These are phyloP conservation scores for Caenorhabditis angaria DNA, from an alignment of 2,888 invertebrate species.

Conservation along the genomic window DNA sequence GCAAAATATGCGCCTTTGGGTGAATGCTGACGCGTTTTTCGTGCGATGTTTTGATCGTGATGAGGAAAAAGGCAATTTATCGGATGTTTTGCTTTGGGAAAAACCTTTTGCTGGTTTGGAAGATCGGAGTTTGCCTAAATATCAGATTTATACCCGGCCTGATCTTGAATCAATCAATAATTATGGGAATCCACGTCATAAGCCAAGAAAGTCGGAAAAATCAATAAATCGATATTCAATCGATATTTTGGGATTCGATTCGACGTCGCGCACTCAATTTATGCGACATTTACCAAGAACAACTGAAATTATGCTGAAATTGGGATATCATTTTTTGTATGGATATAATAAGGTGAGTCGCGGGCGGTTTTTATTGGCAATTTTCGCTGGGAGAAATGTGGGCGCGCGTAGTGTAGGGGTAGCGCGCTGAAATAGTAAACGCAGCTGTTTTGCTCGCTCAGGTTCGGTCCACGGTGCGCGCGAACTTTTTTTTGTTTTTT, in stretches of 20 bases:
- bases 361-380: too few relatives aligned
- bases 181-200: neutral
- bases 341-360: slow-evolving; percentile 87
- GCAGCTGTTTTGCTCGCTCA: too few relatives aligned
- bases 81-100: too few relatives aligned
- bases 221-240: slow-evolving; percentile 32
- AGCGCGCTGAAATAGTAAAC: too few relatives aligned
- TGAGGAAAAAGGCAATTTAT: neutral
- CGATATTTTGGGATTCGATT: slow-evolving; percentile 55
- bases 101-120: neutral
- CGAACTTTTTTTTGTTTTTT: too few relatives aligned
- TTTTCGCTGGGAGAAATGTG: too few relatives aligned
- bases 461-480: too few relatives aligned
- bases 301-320: slow-evolving; percentile 77
- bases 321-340: slow-evolving; percentile 82
- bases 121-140: too few relatives aligned
- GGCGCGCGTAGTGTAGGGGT: too few relatives aligned
- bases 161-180: neutral
- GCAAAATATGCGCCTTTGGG: neutral
- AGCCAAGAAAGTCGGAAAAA: neutral
- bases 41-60: neutral
- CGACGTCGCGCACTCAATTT: slow-evolving; percentile 60
- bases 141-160: neutral
- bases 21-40: neutral
- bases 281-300: slow-evolving; percentile 73